phyloP scores from a whole-genome alignment of 2,888 invertebrate genomes.

The Peribatodes rhomboidaria region DNA sequence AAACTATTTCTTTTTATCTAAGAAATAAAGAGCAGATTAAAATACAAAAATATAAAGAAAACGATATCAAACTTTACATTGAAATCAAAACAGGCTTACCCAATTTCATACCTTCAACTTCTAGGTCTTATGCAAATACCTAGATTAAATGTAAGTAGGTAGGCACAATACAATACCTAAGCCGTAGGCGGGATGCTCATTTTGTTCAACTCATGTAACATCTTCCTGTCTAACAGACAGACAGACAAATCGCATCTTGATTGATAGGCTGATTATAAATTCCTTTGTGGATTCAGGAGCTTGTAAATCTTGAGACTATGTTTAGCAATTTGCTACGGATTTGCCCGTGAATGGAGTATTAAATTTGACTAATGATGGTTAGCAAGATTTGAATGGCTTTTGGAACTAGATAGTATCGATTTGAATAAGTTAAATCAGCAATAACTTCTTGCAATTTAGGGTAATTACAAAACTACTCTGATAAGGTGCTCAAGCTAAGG shows the following conservation, averaged over 20 bases:
- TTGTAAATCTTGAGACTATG: slow-evolving; percentile 6
- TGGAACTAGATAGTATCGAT: not conserved
- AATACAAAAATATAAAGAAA: no score
- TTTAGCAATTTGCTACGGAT: slow-evolving; percentile 20
- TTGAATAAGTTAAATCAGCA: not conserved
- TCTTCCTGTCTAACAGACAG: slow-evolving; percentile 47
- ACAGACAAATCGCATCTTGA: slow-evolving; percentile 54
- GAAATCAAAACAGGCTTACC: not conserved
- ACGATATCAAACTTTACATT: no score
- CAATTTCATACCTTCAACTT: not conserved
- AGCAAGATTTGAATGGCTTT: not conserved
- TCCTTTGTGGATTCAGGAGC: slow-evolving; percentile 35
- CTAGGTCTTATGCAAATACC: slow-evolving; percentile 37
- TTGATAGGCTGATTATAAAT: slow-evolving; percentile 47
- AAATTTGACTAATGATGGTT: slow-evolving; percentile 1
- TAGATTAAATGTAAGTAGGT: not conserved
- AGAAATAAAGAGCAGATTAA: no score
- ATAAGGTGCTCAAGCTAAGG: no score
- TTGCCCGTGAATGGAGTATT: slow-evolving; percentile 7
- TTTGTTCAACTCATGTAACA: slow-evolving; percentile 30
- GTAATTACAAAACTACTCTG: no score
- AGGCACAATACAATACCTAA: slow-evolving; percentile 19
- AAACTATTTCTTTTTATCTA: no score
- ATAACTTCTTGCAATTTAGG: no score
- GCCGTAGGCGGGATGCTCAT: slow-evolving; percentile 37